These are phyloP conservation scores for Heliconius hortense DNA, from an alignment of 2,888 invertebrate species.

Conservation along the genomic window DNA sequence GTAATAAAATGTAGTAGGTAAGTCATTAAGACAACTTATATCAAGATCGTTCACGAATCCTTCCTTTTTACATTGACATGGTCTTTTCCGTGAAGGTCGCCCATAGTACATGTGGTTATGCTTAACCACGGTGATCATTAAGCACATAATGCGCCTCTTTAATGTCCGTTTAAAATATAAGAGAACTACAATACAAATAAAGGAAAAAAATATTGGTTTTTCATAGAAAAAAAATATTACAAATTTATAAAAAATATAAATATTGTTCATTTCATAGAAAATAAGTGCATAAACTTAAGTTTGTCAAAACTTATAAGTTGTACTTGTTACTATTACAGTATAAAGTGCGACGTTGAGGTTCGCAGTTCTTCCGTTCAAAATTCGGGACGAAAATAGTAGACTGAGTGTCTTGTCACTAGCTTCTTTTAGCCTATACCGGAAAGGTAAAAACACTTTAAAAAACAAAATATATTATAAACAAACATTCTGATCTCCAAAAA, in stretches of 20 bases:
- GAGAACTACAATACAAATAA: neutral
- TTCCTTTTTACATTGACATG: constrained; percentile 34
- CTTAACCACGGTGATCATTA: constrained; percentile 32
- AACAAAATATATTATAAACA: neutral
- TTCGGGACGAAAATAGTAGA: too few species aligned
- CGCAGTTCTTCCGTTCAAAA: too few species aligned
- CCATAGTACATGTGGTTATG: constrained; percentile 17
- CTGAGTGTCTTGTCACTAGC: too few species aligned
- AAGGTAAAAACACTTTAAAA: neutral
- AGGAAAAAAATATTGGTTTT: too few species aligned
- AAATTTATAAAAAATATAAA: too few species aligned
- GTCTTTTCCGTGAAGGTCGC: constrained; percentile 35
- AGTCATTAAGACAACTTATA: constrained; percentile 2
- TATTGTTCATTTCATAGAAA: too few species aligned
- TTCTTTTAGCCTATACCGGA: too few species aligned
- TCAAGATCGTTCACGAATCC: constrained; percentile 3
- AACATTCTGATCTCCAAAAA: neutral
- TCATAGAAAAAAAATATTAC: too few species aligned
- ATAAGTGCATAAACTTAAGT: too few species aligned
- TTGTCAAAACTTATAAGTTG: too few species aligned
- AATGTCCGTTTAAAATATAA: constrained; percentile 26
- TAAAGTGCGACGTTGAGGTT: too few species aligned
- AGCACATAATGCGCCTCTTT: constrained; percentile 30
- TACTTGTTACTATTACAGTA: too few species aligned
- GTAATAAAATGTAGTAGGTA: neutral